Evolutionary conservation across 2,888 invertebrate species (phyloP).

Genomic region (Pristionchus entomophagus): DNA sequence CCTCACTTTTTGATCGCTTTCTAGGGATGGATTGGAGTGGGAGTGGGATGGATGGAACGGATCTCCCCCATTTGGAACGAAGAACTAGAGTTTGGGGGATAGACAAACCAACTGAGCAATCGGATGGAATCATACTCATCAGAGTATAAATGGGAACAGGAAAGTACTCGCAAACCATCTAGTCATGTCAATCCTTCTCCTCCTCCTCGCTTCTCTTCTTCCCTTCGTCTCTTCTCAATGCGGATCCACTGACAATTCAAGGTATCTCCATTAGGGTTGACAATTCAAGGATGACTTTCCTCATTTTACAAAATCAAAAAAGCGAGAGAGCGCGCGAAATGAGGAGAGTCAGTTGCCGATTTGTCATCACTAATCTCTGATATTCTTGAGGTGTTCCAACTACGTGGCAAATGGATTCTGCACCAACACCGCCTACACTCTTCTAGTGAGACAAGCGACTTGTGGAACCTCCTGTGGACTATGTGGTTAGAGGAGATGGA

Average conservation of each 20-base stretch:
- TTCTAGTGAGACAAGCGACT: not conserved
- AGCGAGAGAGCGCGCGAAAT: not conserved
- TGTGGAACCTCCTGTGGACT: not conserved
- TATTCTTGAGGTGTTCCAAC: not conserved
- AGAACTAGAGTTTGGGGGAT: not conserved
- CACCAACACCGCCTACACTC: not conserved
- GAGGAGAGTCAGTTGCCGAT: too few relatives aligned
- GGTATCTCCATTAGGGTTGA: not conserved
- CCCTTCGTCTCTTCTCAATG: not conserved
- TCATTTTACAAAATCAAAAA: not conserved
- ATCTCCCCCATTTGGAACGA: not conserved
- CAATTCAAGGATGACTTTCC: too few relatives aligned
- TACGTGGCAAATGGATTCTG: constrained; percentile 5
- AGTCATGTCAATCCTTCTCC: not conserved
- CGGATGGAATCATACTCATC: not conserved
- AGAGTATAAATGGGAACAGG: not conserved
- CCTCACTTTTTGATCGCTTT: too few relatives aligned
- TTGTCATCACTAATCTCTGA: not conserved
- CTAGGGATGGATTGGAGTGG: not conserved
- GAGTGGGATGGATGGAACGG: not conserved
- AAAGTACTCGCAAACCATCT: not conserved
- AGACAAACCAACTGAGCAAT: not conserved
- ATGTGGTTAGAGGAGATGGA: not conserved
- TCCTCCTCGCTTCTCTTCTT: not conserved
- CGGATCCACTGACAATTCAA: not conserved